Evolutionary conservation across 2,113 vertebrate genomes (phyloP), one percentile per base, ranked within the genome.

Genomic region (Phrynocephalus versicolor): DNA sequence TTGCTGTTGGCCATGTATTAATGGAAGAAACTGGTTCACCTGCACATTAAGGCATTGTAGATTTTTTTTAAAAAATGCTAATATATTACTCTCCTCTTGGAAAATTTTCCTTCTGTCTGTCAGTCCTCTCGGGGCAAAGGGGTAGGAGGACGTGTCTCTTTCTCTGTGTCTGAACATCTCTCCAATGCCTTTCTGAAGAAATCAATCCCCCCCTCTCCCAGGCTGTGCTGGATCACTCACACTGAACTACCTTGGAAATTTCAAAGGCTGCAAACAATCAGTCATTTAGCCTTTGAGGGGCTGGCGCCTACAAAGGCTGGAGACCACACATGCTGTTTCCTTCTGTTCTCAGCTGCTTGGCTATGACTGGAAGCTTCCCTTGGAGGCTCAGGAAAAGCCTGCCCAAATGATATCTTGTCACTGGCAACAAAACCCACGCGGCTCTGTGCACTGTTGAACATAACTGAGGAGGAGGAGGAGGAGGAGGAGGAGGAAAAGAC

Each of bases 391-490:
- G 86, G n/a, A 72, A 89, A 87, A 81, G 77, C 35, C 87, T 86
- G 51, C 55, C 33, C 41, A 60, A 77, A 83, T 1, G 79, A 85
- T 65, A 67, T 87, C 85, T 86, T 91, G 87, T 89, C 78, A 69
- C 72, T 85, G 81, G 33, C 62, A 88, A 23, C 60, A 91, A 91
- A 81, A 25, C 57, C 64, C 74, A 71, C 8, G 35, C 2, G 15
- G 62, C 87, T 25, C 79, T 77, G 69, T 14, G 2, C 73, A 89
- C 79, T 84, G 84, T 55, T 78, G 81, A 86, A 88, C 92, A 88
- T 88, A 92, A 93, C 77, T 87, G 84, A 89, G 81, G 79, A 85
- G 85, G 77, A 94, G 87, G 76, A 45, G 67, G 57, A 45, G 87
- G 76, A 45, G 67, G 57, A 45, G 37, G 35, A 62, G 58, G 19